A percentile compares a stretch with the other conserved stretches of the same genome.
Evolutionary conservation across 2,113 vertebrate genomes (phyloP).

Genomic region (Hemiscyllium ocellatum): DNA sequence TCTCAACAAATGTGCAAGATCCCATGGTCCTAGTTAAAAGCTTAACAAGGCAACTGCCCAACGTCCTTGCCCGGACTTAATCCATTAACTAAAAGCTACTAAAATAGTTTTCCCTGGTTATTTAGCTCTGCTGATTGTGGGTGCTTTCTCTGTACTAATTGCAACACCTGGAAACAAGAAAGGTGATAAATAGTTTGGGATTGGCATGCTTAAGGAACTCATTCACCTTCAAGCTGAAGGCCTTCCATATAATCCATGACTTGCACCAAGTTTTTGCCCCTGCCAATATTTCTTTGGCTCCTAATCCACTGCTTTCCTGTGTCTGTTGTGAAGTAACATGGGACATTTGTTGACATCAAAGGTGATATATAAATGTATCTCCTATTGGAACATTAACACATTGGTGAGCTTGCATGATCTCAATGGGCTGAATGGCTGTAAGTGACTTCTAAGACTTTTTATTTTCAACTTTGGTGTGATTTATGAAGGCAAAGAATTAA

Average conservation of each 20-base stretch:
- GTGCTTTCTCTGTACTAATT: background rate
- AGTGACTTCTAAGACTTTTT: background rate
- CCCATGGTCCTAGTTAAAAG: background rate
- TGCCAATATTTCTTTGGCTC: background rate
- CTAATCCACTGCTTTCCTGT: background rate
- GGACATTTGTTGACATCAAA: background rate
- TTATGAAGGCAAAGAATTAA: background rate
- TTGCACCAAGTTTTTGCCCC: background rate
- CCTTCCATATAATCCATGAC: background rate
- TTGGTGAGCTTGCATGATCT: background rate
- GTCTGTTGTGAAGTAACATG: background rate
- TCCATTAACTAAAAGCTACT: background rate
- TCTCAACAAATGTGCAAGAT: background rate
- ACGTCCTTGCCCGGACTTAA: background rate
- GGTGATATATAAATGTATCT: background rate
- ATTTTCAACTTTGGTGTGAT: background rate
- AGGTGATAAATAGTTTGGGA: background rate
- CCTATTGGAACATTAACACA: background rate
- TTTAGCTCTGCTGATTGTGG: background rate
- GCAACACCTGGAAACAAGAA: background rate
- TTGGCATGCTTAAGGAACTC: background rate
- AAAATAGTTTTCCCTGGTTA: background rate
- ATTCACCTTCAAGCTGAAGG: background rate
- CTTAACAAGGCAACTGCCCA: background rate
- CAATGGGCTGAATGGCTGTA: no score